A percentile compares a stretch with the other conserved stretches of the same genome.
Conservation (phyloP, 35 echinoderm and acorn worm genomes). For the Antedon bifida region DNA sequence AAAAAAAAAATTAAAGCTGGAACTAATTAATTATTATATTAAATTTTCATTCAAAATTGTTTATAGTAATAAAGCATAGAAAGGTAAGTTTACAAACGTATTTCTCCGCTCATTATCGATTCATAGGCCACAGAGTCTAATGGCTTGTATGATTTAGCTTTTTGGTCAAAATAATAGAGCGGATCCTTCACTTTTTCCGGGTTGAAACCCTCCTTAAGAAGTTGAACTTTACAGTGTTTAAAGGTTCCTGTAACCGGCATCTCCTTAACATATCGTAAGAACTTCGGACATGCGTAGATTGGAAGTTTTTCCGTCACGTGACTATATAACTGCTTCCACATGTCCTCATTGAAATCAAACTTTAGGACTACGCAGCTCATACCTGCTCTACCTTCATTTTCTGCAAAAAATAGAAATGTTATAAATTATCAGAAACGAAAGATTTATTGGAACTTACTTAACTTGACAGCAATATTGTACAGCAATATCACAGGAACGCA, state of each 20-base stretch:
- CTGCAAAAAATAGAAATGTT: conserved; percentile 6
- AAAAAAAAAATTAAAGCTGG: too few species aligned
- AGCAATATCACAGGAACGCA: too few species aligned
- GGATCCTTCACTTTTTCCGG: conserved; percentile 24
- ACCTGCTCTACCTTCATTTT: conserved; percentile 47
- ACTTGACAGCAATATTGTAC: too few species aligned
- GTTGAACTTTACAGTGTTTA: conserved; percentile 50
- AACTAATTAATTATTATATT: too few species aligned
- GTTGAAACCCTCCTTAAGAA: conserved; percentile 68
- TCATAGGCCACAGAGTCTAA: conserved; percentile 10
- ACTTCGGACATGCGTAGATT: conserved; percentile 73
- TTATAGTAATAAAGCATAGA: too few species aligned
- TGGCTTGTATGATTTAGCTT: conserved; percentile 29
- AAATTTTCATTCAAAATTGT: too few species aligned
- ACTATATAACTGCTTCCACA: conserved; percentile 19
- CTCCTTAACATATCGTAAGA: conserved; percentile 36
- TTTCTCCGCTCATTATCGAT: background rate
- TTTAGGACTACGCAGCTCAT: conserved; percentile 49
- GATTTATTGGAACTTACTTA: too few species aligned
- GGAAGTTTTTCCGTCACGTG: conserved; percentile 53
- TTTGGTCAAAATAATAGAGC: conserved; percentile 47
- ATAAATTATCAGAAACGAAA: too few species aligned
- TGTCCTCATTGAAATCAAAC: conserved; percentile 10
- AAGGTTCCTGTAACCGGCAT: conserved; percentile 61
- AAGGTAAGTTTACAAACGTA: background rate